phyloP scores from a whole-genome alignment of 2,888 invertebrate species.

The Colostygia pectinataria region DNA sequence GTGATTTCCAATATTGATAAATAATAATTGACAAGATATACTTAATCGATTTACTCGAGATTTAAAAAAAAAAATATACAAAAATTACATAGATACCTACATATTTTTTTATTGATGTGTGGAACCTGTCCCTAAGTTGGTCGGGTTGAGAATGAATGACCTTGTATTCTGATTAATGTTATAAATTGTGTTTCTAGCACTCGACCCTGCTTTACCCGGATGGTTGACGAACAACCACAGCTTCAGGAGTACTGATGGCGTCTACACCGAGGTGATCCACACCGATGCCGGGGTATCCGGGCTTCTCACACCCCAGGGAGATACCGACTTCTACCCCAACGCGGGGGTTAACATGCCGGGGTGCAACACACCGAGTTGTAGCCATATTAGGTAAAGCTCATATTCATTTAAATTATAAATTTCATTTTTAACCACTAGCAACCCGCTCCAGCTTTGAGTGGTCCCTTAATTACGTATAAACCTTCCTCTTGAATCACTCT shows the following conservation, averaged over 20 bases:
- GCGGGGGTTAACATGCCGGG: slow-evolving; percentile 46
- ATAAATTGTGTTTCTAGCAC: slow-evolving; percentile 36
- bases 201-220: slow-evolving; percentile 45
- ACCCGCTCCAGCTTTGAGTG: background rate
- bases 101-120: too few species aligned
- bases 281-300: slow-evolving; percentile 44
- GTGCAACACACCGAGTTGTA: slow-evolving; percentile 37
- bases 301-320: slow-evolving; percentile 30
- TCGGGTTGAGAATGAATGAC: too few species aligned
- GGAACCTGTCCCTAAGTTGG: too few species aligned
- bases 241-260: slow-evolving; percentile 33
- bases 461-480: too few species aligned
- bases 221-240: slow-evolving; percentile 41
- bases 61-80: too few species aligned
- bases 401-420: too few species aligned
- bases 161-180: too few species aligned
- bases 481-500: too few species aligned
- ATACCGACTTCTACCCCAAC: slow-evolving; percentile 47
- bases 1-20: too few species aligned
- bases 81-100: background rate
- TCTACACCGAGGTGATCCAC: slow-evolving; percentile 47
- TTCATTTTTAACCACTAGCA: background rate
- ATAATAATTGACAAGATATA: too few species aligned
- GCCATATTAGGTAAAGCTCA: slow-evolving; percentile 40
- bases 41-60: too few species aligned